A percentile compares a stretch with the other conserved stretches of the same genome.
Evolutionary conservation across 2,113 vertebrate species (phyloP).

Genomic region (Trachemys scripta): DNA sequence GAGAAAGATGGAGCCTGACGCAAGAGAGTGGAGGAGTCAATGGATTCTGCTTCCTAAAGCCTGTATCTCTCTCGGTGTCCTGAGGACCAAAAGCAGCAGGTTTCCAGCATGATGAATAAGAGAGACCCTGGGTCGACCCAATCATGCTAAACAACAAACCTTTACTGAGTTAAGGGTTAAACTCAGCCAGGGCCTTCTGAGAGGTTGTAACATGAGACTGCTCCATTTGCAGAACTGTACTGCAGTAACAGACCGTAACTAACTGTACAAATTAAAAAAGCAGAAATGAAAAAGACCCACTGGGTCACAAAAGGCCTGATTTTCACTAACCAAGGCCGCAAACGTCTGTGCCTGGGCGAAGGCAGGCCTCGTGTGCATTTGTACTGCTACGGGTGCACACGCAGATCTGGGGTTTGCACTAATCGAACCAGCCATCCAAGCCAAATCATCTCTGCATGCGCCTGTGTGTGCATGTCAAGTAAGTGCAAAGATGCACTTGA

Average conservation of each 20-base stretch:
- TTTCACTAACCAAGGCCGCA: background rate
- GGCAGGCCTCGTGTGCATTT: background rate
- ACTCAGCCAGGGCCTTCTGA: background rate
- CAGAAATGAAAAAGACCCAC: background rate
- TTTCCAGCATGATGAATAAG: background rate
- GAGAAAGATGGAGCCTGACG: background rate
- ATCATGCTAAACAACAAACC: background rate
- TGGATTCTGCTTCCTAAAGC: background rate
- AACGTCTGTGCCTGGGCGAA: background rate
- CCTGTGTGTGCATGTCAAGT: background rate
- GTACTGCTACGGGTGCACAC: background rate
- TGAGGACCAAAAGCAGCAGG: background rate
- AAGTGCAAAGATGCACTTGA: background rate
- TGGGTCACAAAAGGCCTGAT: background rate
- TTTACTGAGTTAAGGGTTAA: background rate
- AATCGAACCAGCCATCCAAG: background rate
- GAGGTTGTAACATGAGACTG: background rate
- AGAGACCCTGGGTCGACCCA: background rate
- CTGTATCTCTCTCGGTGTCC: background rate
- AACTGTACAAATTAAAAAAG: background rate
- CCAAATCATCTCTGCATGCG: rapidly evolving
- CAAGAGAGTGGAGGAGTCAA: background rate
- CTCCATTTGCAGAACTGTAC: background rate
- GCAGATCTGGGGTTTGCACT: background rate
- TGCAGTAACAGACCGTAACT: background rate